Base-by-base conservation (phyloP, 2,113 vertebrate species). In the Agapornis roseicollis region DNA sequence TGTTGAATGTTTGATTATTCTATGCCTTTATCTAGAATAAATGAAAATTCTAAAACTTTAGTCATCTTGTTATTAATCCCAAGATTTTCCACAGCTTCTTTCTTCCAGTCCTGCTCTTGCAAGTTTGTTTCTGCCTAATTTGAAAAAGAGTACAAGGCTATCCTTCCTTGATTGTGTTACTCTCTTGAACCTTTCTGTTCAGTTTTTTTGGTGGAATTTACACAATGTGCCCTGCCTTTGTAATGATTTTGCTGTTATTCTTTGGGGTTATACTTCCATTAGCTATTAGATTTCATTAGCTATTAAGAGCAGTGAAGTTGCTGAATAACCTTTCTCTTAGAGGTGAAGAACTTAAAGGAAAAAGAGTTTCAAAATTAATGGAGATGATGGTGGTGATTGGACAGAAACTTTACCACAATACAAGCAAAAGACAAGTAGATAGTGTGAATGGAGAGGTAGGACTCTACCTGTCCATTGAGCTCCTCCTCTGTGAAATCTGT, bases 1-100 rank as follows among this genome's bases (percentile, higher is more conserved):
- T 88, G 28, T 74, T 79, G 66, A 90, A 70, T 18, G 16, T 69
- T 88, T 82, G 71, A n/a, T n/a, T n/a, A 61, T 74, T 79, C 15
- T 35, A 25, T 63, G 29, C 22, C 46, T 85, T 90, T 47, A 46
- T 47, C 53, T 96, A 66, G 81, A 93, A 85, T 66, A 46, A 66
- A 10, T 47, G 29, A 82, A 56, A 37, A 70, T 61, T 17, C 8
- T 61, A 35, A 84, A 66, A 80, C 9, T 66, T 74, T 47, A 27
- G 61, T 8, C 23, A 33, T 47, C 37, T 61, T 78, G 8, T 44
- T 82, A 41, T 74, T 58, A 88, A 88, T 71, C 11, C 13, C 7
- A 20, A 44, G 11, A 24, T 82, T 92, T 82, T 52, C 49, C 24
- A 19, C 31, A 55, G 17, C 19, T 87, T 5, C 6, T 44, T 83